Percentiles rank a stretch among this genome's conserved stretches.
Conservation (phyloP, 2,888 invertebrate species). For the Blastobasis adustella region DNA sequence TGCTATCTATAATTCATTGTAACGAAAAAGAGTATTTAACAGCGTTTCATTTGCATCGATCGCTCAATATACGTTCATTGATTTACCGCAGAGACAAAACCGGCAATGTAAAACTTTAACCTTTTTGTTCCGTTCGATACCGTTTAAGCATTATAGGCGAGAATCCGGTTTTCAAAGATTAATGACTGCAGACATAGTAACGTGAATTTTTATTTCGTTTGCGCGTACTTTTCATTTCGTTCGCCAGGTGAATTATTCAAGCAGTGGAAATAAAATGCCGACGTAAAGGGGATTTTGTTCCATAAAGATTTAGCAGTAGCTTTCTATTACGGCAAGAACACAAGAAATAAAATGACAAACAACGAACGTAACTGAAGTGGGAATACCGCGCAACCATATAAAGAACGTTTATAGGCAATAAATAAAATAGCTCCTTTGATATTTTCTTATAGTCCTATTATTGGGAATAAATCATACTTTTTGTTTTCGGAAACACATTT, state of each 20-base stretch:
- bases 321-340: slow-evolving; percentile 17
- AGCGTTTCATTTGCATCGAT: no score
- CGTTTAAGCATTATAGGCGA: not conserved
- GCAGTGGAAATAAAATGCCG: not conserved
- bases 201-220: slow-evolving; percentile 12
- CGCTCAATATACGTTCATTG: no score
- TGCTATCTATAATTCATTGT: no score
- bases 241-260: slow-evolving; percentile 5
- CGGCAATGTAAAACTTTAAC: not conserved
- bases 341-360: slow-evolving; percentile 20
- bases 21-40: no score
- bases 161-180: slow-evolving; percentile 12
- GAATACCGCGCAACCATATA: slow-evolving; percentile 17
- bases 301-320: slow-evolving; percentile 16
- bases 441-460: no score
- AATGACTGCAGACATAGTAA: slow-evolving; percentile 7
- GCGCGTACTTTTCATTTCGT: slow-evolving; percentile 19
- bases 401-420: slow-evolving; percentile 16
- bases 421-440: no score
- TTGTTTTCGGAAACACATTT: no score
- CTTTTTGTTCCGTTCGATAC: not conserved
- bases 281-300: slow-evolving; percentile 9
- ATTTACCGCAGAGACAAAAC: not conserved
- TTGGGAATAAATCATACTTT: no score
- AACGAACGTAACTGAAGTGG: slow-evolving; percentile 17